Conservation (phyloP, 2,797 vertebrate genomes). For the Macroramphosus scolopax region DNA sequence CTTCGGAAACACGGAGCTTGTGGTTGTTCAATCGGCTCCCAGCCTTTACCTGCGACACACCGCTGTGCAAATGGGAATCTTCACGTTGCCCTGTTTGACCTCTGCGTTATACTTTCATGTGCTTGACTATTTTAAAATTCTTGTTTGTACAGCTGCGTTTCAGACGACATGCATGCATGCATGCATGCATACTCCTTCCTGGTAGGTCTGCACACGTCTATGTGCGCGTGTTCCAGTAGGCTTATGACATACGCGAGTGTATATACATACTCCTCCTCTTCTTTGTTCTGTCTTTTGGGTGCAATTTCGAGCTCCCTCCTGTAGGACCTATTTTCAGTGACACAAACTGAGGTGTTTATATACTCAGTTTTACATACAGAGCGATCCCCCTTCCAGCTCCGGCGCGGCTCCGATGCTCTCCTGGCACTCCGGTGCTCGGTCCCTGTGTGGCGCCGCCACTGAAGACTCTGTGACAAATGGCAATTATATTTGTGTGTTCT, state of each 20-base stretch:
- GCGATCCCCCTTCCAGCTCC: slow-evolving; percentile 52
- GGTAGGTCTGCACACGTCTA: slow-evolving; percentile 48
- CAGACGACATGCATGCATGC: slow-evolving; percentile 54
- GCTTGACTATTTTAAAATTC: slow-evolving; percentile 71
- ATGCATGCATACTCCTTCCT: slow-evolving; percentile 73
- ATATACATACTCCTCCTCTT: slow-evolving; percentile 27
- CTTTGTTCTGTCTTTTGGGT: slow-evolving; percentile 75
- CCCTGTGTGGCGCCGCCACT: slow-evolving; percentile 76
- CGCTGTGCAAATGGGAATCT: slow-evolving; percentile 71
- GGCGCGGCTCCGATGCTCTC: slow-evolving; percentile 59
- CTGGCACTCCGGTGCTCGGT: slow-evolving; percentile 55
- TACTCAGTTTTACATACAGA: slow-evolving; percentile 79
- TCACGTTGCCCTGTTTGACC: slow-evolving; percentile 71
- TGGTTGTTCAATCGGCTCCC: slow-evolving; percentile 48
- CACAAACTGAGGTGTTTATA: slow-evolving; percentile 76
- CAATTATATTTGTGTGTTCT: slow-evolving; percentile 90
- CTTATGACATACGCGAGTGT: slow-evolving; percentile 27
- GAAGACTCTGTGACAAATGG: slow-evolving; percentile 85
- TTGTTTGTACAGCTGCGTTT: slow-evolving; percentile 77
- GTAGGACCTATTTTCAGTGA: slow-evolving; percentile 80
- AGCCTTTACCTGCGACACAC: slow-evolving; percentile 59
- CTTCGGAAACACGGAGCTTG: slow-evolving; percentile 58
- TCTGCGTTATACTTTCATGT: slow-evolving; percentile 70
- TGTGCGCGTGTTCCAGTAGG: slow-evolving; percentile 22
- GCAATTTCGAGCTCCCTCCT: slow-evolving; percentile 78